Conservation (phyloP, 2,113 vertebrate genomes). For the Calidris pygmaea region DNA sequence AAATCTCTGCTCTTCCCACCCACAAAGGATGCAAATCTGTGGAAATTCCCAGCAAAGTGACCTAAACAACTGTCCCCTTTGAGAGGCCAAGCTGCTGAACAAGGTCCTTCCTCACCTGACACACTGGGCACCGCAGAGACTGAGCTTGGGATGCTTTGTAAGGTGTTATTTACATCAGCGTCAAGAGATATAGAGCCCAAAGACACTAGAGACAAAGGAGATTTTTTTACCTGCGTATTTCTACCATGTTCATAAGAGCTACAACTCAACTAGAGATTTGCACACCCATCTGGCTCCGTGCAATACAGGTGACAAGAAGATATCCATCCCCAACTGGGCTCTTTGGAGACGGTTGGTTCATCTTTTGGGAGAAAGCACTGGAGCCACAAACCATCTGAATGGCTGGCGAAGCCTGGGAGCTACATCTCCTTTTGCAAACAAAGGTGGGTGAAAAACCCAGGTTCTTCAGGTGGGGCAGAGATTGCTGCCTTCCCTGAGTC, state of each 20-base stretch:
- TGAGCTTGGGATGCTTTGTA: neutral
- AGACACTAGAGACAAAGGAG: neutral
- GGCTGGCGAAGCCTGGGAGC: neutral
- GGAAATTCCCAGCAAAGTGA: neutral
- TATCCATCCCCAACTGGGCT: neutral
- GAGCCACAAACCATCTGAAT: neutral
- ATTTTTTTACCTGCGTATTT: neutral
- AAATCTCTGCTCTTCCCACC: neutral
- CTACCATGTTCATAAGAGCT: neutral
- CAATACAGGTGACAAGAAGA: neutral
- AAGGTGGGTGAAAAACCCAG: neutral
- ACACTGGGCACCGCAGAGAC: neutral
- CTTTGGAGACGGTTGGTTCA: neutral
- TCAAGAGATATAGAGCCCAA: neutral
- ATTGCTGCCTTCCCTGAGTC: neutral
- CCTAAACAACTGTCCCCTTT: neutral
- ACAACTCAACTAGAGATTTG: neutral
- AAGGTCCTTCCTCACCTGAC: neutral
- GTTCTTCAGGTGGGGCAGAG: neutral
- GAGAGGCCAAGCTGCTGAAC: neutral
- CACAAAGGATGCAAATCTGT: neutral
- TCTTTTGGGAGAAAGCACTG: neutral
- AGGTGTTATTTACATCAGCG: neutral
- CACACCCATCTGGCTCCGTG: neutral
- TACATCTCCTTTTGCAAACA: neutral